phyloP scores from a whole-genome alignment of 2,888 invertebrate genomes.

The Lasioglossum leucozonium region DNA sequence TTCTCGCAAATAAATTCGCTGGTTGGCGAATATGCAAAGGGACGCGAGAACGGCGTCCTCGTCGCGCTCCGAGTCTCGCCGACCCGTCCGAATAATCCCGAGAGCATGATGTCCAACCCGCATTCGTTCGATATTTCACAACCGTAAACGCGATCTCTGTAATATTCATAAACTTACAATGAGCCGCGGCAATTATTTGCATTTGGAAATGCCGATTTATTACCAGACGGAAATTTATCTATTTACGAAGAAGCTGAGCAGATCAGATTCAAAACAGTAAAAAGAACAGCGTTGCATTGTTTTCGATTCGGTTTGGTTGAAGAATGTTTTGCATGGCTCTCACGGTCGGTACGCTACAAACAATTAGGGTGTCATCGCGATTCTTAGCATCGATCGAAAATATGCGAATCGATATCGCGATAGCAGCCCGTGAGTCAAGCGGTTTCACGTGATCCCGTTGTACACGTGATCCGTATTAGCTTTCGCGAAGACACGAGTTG shows the following conservation, averaged over 20 bases:
- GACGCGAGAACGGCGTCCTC: not conserved
- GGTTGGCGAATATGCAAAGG: not conserved
- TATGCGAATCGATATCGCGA: conserved; percentile 24
- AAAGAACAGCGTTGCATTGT: no score
- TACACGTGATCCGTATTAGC: conserved; percentile 63
- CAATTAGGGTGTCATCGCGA: not conserved
- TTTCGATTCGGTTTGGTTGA: no score
- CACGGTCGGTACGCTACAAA: not conserved
- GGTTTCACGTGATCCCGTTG: conserved; percentile 56
- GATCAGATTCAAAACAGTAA: no score
- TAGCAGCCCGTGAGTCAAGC: conserved; percentile 52
- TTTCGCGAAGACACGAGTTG: conserved; percentile 34
- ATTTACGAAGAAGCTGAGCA: no score
- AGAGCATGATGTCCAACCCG: not conserved
- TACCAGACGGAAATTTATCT: no score
- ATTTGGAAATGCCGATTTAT: no score
- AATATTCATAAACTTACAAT: not conserved
- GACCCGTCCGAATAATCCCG: not conserved
- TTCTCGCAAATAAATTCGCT: conserved; percentile 32
- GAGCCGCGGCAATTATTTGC: no score
- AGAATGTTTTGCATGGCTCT: no score
- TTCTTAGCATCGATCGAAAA: not conserved
- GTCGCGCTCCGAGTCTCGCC: not conserved
- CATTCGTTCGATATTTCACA: not conserved
- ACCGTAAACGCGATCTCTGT: not conserved